Evolutionary conservation across 2,888 invertebrate species (phyloP).

Genomic region (Nudaria mundana): DNA sequence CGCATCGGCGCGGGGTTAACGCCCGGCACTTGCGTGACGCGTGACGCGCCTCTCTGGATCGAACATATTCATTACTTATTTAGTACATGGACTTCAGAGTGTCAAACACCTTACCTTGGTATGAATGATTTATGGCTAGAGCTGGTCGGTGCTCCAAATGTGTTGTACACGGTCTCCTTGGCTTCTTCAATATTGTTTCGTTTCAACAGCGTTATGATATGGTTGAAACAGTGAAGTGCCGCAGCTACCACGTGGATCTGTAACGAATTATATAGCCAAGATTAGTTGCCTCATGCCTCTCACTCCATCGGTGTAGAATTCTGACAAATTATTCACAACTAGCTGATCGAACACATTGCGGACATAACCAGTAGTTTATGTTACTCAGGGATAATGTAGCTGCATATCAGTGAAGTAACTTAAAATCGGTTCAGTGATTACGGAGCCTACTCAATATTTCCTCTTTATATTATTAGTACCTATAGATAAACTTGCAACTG

Average conservation of each 20-base stretch:
- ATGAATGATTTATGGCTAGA: conserved; percentile 28
- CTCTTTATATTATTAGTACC: no score
- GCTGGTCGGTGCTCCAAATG: conserved; percentile 3
- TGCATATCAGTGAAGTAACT: no score
- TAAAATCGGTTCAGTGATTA: no score
- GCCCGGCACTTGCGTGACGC: conserved; percentile 2
- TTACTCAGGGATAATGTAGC: no score
- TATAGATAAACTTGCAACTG: no score
- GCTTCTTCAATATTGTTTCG: conserved; percentile 16
- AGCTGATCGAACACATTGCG: no score
- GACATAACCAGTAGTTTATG: no score
- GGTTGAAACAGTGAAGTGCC: conserved; percentile 54
- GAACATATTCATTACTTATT: not conserved
- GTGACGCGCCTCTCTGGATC: not conserved
- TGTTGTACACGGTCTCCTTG: conserved; percentile 10
- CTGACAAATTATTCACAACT: no score
- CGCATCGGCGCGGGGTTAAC: not conserved
- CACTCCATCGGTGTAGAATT: no score
- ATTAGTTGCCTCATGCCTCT: no score
- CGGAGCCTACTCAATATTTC: no score
- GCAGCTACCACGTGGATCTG: conserved; percentile 52
- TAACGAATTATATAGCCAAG: not conserved
- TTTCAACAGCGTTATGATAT: conserved; percentile 43
- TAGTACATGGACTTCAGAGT: no score
- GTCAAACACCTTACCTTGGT: conserved; percentile 21